Base-by-base conservation (phyloP, 1,140 invertebrate genomes). In the Drosophila chauvacae region DNA sequence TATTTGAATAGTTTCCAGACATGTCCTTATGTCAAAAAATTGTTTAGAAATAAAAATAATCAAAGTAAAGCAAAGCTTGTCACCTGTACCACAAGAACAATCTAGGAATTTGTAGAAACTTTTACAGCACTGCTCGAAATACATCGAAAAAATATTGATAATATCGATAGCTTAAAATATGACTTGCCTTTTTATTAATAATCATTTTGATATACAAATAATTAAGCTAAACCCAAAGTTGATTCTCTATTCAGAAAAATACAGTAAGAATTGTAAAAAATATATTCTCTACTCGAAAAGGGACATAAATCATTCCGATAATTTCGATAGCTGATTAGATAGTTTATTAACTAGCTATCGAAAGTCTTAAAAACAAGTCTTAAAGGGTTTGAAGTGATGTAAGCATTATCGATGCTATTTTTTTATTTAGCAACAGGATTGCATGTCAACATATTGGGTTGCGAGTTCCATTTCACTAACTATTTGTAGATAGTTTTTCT, bases 401-500 rank as follows among this genome's bases (percentile, higher is more conserved):
- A 20, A 13, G n/a, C 7, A 0, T 33, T 1, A 33, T 33, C 0
- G 6, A 0, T 18, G 6, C 4, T 11, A 28, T n/a, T 28, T 28
- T 4, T 1, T 4, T 23, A 18, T 30, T 51, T 13, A 33, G 4
- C 28, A 13, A 5, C 9, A 18, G 5, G 11, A 30, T 13, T 33
- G 3, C 4, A 18, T 28, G 9, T 5, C 4, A 48, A 10, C 9
- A 11, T n/a, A n/a, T 30, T 51, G 13, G 0, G 2, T 10, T 5
- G 1, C 2, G 0, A 50, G 9, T 11, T 33, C 1, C 2, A 6
- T 51, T 0, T 16, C 10, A 2, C 11, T 11, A 20, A 20, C 3
- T 14, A 28, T 41, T 53, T 57, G 11, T 48, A n/a, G 3, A 41
- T 37, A 10, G 37, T 71, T 62, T 28, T 30, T 48, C 42, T 5